Percentiles rank a stretch among this genome's conserved stretches.
phyloP scores from a whole-genome alignment of 2,113 vertebrate genomes.

The Periophthalmus modestus region DNA sequence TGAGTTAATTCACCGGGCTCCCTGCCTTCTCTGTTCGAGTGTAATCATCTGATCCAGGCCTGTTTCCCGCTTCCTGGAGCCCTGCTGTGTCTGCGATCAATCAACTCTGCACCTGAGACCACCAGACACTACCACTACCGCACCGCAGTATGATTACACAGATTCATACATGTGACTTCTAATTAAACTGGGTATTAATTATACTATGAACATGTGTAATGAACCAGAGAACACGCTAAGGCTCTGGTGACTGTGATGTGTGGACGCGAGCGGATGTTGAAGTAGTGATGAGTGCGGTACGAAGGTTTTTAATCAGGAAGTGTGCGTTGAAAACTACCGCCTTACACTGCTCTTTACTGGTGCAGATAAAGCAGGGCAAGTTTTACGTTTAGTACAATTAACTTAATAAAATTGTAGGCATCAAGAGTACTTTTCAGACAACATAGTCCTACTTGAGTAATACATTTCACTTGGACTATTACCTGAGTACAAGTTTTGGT shows the following conservation, averaged over 20 bases:
- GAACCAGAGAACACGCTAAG: neutral
- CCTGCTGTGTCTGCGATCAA: conserved; percentile 56
- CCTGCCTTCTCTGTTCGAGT: conserved; percentile 43
- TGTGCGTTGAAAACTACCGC: neutral
- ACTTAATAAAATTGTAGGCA: no score
- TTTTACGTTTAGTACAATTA: neutral
- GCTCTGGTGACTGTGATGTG: conserved; percentile 37
- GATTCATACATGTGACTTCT: conserved; percentile 23
- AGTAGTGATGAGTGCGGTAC: conserved; percentile 48
- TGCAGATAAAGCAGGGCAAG: conserved; percentile 42
- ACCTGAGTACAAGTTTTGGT: no score
- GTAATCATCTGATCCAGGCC: conserved; percentile 36
- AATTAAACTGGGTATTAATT: conserved; percentile 17
- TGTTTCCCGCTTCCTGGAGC: conserved; percentile 25
- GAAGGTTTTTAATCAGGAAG: conserved; percentile 5
- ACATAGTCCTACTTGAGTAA: no score
- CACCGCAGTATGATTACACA: conserved; percentile 4
- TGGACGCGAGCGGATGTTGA: conserved; percentile 29
- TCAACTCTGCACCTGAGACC: conserved; percentile 29
- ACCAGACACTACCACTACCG: conserved; percentile 11
- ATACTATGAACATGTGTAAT: conserved; percentile 8
- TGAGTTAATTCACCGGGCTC: conserved; percentile 24
- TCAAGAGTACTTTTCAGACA: no score
- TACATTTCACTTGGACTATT: no score
- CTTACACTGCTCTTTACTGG: conserved; percentile 9